Base-by-base conservation (phyloP, 2,797 vertebrate species). In the Gephyroberyx darwinii region DNA sequence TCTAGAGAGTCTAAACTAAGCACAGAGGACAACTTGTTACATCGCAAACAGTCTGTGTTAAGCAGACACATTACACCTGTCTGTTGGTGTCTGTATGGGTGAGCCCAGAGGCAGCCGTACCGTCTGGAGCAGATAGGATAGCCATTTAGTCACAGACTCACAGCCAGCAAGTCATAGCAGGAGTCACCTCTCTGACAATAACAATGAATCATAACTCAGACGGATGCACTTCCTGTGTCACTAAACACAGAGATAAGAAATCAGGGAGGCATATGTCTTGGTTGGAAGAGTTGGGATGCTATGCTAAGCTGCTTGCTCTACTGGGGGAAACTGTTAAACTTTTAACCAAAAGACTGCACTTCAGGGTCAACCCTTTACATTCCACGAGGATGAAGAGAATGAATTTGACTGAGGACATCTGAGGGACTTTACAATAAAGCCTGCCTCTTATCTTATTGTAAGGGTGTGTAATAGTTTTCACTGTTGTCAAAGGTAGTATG, bases 321-420 rank as follows among this genome's bases (percentile, higher is more conserved):
- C 26, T 26, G 26, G 26, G 88, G 79, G 77, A 85, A 83, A 82
- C 33, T 33, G 72, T 51, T 83, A 74, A 87, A 91, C 86, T 75
- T 84, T 77, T 85, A 74, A 88, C 83, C 78, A 84, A 79, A 63
- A 33, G 72, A 71, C 69, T 80, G 80, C 72, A 63, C 77, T 77
- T 82, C 83, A 86, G 74, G 85, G 87, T 91, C 87, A 90, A 91
- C 92, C 92, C 80, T 84, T 86, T 86, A 86, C 88, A 90, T 90
- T 88, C 86, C 89, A 84, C 54, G 1, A 69, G 19, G 70, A 84
- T 73, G 70, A 77, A 73, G 69, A 92, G 87, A 92, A 92, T 86
- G 87, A 87, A 68, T 83, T 75, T 72, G 57, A 89, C 78, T 60
- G 4, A 58, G 41, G 20, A 43, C 3, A 39, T 39, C 12, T 12